Evolutionary conservation across 2,888 invertebrate species (phyloP), one percentile per base, ranked within the genome.

Genomic region (Ommatoiulus sabulosus): DNA sequence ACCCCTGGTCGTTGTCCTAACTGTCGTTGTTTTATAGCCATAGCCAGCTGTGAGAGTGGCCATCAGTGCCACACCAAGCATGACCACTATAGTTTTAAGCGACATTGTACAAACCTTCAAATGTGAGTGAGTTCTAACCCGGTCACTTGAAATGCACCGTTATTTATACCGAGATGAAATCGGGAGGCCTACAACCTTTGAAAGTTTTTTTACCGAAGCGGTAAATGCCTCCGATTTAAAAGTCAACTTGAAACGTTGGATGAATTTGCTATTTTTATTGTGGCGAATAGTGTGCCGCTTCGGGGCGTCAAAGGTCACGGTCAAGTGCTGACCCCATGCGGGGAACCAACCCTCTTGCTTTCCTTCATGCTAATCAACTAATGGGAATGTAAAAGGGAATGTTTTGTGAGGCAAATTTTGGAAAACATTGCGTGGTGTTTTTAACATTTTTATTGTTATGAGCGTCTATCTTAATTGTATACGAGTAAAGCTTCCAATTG

Each of bases 181-280:
- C 5, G 7, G 72, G 72, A 72, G 72, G 72, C 72, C 24, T 24
- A 72, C 24, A 72, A 72, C 72, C 72, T 72, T 72, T 72, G 7
- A 20, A 7, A 10, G 24, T 72, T 72, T 72, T 72, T 63, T 63
- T n/a, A 20, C 6, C n/a, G n/a, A 63, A 63, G 63, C 63, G 63
- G 63, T 72, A 72, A n/a, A 72, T 72, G 72, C 72, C 72, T 72
- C 72, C 24, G 72, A 24, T 7, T 72, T 72, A 72, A 63, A 72
- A 72, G 72, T 72, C 72, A 72, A 72, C 72, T 72, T 72, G 72
- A 72, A 72, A 72, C 72, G 72, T 72, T 72, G 24, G 72, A 72
- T 72, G 72, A 72, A 72, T 72, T 72, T 24, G 72, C 72, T 24
- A 72, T 72, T 72, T 72, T 72, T 3, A 72, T 72, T 24, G 24